These are phyloP conservation scores for Aphelenchoides besseyi DNA, from an alignment of 1,140 invertebrate species.

Conservation along the genomic window DNA sequence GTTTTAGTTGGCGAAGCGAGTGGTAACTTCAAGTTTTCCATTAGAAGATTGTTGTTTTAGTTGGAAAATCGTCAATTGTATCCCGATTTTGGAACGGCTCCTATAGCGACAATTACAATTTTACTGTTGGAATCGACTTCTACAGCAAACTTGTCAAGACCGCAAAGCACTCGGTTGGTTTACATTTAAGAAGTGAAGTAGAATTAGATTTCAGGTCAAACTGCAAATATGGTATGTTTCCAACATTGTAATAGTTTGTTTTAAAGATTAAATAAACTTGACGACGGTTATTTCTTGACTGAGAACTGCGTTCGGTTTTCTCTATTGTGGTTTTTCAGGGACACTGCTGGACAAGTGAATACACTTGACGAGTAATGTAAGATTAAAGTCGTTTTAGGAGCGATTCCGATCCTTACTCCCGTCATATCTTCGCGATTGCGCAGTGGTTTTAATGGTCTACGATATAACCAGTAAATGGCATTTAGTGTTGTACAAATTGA, in stretches of 20 bases:
- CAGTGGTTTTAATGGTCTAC: not conserved
- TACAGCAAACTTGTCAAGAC: not conserved
- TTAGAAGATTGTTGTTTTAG: not conserved
- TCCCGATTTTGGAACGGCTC: not conserved
- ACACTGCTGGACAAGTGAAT: not conserved
- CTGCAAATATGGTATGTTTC: no score
- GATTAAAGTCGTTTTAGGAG: not conserved
- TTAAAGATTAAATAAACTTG: no score
- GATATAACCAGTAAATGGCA: not conserved
- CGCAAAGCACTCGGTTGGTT: not conserved
- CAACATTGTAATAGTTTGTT: no score
- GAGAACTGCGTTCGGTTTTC: not conserved
- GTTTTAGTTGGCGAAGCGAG: not conserved
- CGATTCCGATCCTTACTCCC: not conserved
- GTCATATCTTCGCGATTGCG: not conserved
- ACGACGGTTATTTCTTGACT: not conserved
- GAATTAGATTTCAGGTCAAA: no score
- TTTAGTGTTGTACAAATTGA: no score
- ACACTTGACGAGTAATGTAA: not conserved
- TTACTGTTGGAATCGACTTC: not conserved
- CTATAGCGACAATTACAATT: not conserved
- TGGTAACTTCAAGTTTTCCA: not conserved
- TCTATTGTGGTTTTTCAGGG: not conserved
- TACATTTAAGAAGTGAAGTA: no score
- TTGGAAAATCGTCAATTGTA: not conserved